These are phyloP conservation scores for Pollicipes pollicipes DNA, from an alignment of 1,140 invertebrate species.

Conservation along the genomic window DNA sequence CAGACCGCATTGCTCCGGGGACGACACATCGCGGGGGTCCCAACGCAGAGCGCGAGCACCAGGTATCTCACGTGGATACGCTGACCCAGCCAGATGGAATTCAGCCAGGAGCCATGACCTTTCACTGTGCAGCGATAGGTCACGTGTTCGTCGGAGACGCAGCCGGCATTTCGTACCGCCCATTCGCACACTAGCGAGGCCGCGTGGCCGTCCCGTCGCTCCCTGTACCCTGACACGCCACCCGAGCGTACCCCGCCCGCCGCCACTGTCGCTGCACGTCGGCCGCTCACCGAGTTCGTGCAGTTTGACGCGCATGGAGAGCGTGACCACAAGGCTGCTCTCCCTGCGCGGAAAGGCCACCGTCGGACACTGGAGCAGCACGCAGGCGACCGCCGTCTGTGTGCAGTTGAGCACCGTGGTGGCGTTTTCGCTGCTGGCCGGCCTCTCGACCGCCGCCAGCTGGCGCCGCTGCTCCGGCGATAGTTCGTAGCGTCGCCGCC, in stretches of 20 bases:
- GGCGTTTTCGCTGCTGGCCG: neutral
- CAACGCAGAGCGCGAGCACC: no score
- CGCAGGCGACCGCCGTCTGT: neutral
- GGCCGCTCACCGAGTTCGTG: neutral
- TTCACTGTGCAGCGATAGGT: neutral
- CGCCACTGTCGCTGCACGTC: no score
- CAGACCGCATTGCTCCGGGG: no score
- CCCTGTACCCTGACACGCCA: no score
- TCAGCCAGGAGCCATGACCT: no score
- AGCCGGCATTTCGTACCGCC: no score
- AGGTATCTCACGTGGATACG: no score
- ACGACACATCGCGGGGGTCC: no score
- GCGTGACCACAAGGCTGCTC: neutral
- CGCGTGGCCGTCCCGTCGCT: no score
- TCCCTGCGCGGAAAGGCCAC: neutral
- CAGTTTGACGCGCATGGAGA: neutral
- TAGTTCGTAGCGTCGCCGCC: neutral
- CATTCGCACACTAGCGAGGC: no score
- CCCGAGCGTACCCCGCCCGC: no score
- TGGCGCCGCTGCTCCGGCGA: neutral
- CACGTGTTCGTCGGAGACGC: neutral
- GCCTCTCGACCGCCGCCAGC: neutral
- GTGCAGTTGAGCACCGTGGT: neutral
- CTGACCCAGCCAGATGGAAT: no score
- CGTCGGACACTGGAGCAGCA: neutral